Conservation (phyloP, 2,113 vertebrate species). For the Siniperca knerii region DNA sequence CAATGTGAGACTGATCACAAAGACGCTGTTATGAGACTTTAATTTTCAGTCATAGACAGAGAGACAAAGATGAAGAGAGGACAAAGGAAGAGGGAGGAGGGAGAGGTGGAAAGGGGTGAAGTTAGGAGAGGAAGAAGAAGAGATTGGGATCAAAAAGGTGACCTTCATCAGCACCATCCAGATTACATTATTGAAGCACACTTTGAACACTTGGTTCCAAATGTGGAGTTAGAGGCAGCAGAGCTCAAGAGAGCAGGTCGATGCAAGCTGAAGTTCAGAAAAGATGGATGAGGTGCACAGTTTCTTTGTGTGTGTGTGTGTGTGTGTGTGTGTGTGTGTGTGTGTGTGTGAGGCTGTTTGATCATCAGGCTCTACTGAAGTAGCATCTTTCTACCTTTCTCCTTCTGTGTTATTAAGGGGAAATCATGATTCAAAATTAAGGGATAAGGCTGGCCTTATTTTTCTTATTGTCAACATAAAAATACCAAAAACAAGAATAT, state of each 20-base stretch:
- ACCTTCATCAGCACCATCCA: constrained; percentile 32
- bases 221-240: background rate
- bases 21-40: constrained; percentile 31
- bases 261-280: constrained; percentile 34
- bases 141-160: constrained; percentile 24
- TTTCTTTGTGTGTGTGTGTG: background rate
- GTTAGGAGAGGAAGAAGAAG: background rate
- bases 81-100: constrained; percentile 5
- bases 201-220: constrained; percentile 23
- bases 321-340: no score
- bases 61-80: constrained; percentile 27
- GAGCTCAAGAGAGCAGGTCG: constrained; percentile 31
- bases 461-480: background rate
- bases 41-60: constrained; percentile 3
- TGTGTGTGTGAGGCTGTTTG: constrained; percentile 8
- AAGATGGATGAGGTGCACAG: constrained; percentile 30
- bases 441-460: background rate
- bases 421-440: background rate
- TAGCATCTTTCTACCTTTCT: background rate
- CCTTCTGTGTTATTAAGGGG: background rate
- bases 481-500: background rate
- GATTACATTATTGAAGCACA: background rate
- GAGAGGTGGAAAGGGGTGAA: background rate
- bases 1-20: constrained; percentile 55
- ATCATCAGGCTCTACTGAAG: constrained; percentile 25